Conservation (phyloP, 2,888 invertebrate genomes). For the Eupithecia exiguata region DNA sequence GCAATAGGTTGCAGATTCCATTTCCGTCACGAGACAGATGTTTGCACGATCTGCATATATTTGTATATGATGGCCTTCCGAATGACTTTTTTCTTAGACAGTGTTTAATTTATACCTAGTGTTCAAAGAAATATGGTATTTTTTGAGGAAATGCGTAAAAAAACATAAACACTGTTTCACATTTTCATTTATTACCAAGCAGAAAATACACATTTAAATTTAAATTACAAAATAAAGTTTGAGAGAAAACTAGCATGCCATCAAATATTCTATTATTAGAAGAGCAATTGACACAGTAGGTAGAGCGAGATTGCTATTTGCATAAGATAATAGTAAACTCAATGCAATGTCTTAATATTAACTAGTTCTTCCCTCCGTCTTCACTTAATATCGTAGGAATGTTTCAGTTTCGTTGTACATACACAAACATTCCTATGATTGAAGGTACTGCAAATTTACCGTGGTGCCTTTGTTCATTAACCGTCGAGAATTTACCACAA, state of each 20-base stretch:
- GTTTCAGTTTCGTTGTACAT: neutral
- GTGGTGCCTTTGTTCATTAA: neutral
- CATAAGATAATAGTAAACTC: conserved; percentile 22
- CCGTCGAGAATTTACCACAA: neutral
- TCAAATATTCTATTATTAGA: conserved; percentile 61
- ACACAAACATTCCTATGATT: neutral
- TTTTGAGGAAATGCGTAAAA: neutral
- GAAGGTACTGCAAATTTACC: neutral
- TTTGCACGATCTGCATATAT: no score
- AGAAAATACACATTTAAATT: neutral
- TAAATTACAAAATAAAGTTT: neutral
- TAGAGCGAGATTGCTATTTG: conserved; percentile 26
- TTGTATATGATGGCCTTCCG: neutral
- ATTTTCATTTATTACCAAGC: neutral
- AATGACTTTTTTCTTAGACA: neutral
- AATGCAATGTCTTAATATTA: conserved; percentile 24
- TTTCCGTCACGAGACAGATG: no score
- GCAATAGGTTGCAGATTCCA: no score
- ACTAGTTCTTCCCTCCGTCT: conserved; percentile 5
- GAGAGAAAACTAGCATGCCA: conserved; percentile 18
- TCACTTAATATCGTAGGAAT: neutral
- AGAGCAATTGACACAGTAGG: conserved; percentile 43
- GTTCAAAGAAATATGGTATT: neutral
- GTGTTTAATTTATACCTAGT: neutral
- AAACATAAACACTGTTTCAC: neutral